Evolutionary conservation across 2,888 invertebrate genomes (phyloP).

Genomic region (Hirtodrosophila duncani): DNA sequence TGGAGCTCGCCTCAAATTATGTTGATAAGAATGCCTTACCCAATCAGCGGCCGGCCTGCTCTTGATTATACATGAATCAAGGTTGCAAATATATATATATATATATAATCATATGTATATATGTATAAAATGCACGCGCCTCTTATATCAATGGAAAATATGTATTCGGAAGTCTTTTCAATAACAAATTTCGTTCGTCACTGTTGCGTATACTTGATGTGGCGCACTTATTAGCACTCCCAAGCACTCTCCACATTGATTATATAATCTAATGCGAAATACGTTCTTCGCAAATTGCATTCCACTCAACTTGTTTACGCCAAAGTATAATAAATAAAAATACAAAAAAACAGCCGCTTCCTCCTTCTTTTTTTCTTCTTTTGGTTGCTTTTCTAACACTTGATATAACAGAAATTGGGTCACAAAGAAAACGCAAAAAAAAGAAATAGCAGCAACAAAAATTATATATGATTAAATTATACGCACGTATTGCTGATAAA

Average conservation of each 20-base stretch:
- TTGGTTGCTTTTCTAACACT: conserved; percentile 44
- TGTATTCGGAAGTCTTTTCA: too few relatives aligned
- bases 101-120: too few relatives aligned
- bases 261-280: conserved; percentile 29
- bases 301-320: conserved; percentile 20
- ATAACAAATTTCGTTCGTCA: too few relatives aligned
- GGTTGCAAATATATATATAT: too few relatives aligned
- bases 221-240: conserved; percentile 13
- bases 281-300: conserved; percentile 35
- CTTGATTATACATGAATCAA: too few relatives aligned
- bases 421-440: conserved; percentile 38
- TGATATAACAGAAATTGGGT: conserved; percentile 66
- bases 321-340: neutral
- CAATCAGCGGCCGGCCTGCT: too few relatives aligned
- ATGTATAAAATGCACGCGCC: too few relatives aligned
- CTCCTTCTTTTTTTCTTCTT: conserved; percentile 1
- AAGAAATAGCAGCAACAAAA: conserved; percentile 4
- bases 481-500: conserved; percentile 10
- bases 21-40: too few relatives aligned
- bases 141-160: too few relatives aligned
- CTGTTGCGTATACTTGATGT: conserved; percentile 18
- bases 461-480: too few relatives aligned
- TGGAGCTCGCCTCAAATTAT: too few relatives aligned
- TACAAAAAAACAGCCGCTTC: conserved; percentile 1
- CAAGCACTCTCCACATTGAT: neutral